Percentiles rank a stretch among this genome's conserved stretches.
phyloP scores from a whole-genome alignment of 2,113 vertebrate species.

The Phalacrocorax carbo region DNA sequence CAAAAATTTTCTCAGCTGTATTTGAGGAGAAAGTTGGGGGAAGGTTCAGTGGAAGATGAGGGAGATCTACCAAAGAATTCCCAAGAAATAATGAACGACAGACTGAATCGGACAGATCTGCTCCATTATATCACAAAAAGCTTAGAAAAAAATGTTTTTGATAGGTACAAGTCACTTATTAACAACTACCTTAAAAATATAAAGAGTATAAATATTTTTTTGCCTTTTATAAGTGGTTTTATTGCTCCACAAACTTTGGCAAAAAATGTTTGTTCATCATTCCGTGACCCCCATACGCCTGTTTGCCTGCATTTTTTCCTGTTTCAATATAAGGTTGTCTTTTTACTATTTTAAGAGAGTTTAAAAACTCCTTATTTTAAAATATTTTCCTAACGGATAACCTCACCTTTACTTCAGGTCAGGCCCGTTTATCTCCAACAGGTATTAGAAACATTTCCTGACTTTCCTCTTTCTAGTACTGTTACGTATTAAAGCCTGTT shows the following conservation, averaged over 20 bases:
- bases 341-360: neutral
- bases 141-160: neutral
- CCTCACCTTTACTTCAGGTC: neutral
- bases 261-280: neutral
- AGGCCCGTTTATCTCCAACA: neutral
- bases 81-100: neutral
- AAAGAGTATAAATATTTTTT: neutral
- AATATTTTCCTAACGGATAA: neutral
- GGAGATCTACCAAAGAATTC: neutral
- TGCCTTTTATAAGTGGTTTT: neutral
- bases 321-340: neutral
- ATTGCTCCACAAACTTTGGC: neutral
- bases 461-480: neutral
- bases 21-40: neutral
- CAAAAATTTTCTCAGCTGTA: neutral
- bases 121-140: neutral
- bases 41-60: neutral
- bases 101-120: neutral
- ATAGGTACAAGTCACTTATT: neutral
- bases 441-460: neutral
- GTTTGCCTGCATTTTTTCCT: neutral
- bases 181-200: neutral
- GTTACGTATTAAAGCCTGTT: neutral
- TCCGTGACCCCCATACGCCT: neutral
- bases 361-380: neutral